Evolutionary conservation across 2,888 invertebrate genomes (phyloP), one percentile per base, ranked within the genome.

Genomic region (Metallyticus violacea): DNA sequence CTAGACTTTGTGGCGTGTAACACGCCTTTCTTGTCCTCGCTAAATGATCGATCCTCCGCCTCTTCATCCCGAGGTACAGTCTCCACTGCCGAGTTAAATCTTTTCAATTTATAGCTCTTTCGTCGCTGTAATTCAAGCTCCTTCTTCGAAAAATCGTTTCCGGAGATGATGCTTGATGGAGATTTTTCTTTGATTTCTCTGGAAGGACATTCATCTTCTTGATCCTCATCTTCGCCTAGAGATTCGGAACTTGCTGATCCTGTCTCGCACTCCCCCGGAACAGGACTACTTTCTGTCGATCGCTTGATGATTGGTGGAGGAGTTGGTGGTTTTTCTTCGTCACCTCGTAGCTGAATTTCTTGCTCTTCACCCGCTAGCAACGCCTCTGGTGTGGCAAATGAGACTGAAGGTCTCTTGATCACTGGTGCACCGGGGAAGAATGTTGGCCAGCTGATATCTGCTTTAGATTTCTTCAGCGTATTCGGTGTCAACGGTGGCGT

Each of bases 401-500:
- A 77, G 26, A 86, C 30, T 22, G 87, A 84, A 6, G 86, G 86
- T 22, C 87, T 79, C 85, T 88, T 88, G 30, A 86, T 87, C 26
- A 87, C 88, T 7, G 88, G 88, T 9, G 79, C 86, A 62, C 83
- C 85, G 9, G 87, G 87, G 15, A 30, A 77, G 79, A 87, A 88
- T n/a, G 86, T 86, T 6, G 88, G 88, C 88, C 88, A 88, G 28
- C 85, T 87, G 26, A 88, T 88, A 80, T 88, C 88, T 26, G 87
- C 88, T 79, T 86, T 86, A 22, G 85, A 81, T 27, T 77, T 85
- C 26, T 40, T 86, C 26, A 78, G 78, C 3, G 40, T 79, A 22
- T 40, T 77, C 7, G 86, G 82, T 1, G 77, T 6, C 77, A 77
- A 26, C 6, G 76, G 62, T 15, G 40, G 40, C 2, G 40, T 62